Conservation (phyloP, 2,888 invertebrate species). For the Podotricha telesiphe region DNA sequence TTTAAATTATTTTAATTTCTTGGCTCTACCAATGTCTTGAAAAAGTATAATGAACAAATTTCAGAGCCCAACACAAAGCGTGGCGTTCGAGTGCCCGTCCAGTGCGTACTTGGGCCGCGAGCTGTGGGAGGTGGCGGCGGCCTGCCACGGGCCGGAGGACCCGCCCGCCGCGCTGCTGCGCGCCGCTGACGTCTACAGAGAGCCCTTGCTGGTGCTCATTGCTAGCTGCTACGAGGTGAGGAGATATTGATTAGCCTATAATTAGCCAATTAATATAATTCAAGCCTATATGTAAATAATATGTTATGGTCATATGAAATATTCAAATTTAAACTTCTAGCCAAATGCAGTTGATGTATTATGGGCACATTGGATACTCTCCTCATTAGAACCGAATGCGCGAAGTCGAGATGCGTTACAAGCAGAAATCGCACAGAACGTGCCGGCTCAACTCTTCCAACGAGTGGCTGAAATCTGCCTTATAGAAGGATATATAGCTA, state of each 20-base stretch:
- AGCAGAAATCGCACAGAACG: slow-evolving; percentile 59
- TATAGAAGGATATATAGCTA: slow-evolving; percentile 81
- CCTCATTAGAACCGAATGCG: slow-evolving; percentile 60
- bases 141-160: slow-evolving; percentile 87
- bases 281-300: too few relatives aligned
- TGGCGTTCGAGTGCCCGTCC: slow-evolving; percentile 70
- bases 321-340: slow-evolving; percentile 54
- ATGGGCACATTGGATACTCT: slow-evolving; percentile 84
- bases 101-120: slow-evolving; percentile 71
- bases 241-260: background rate
- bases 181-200: slow-evolving; percentile 82
- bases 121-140: slow-evolving; percentile 85
- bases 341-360: slow-evolving; percentile 85
- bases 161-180: slow-evolving; percentile 86
- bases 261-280: too few relatives aligned
- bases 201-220: slow-evolving; percentile 86
- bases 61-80: slow-evolving; percentile 60
- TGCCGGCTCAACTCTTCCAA: slow-evolving; percentile 67
- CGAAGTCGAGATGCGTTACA: slow-evolving; percentile 55
- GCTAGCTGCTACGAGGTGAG: slow-evolving; percentile 88
- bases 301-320: too few relatives aligned
- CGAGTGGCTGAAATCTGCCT: slow-evolving; percentile 81
- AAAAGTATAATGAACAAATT: background rate
- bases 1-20: too few relatives aligned
- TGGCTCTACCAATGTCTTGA: too few relatives aligned